Conservation (phyloP, 2,113 vertebrate species). For the Leptodactylus fuscus region DNA sequence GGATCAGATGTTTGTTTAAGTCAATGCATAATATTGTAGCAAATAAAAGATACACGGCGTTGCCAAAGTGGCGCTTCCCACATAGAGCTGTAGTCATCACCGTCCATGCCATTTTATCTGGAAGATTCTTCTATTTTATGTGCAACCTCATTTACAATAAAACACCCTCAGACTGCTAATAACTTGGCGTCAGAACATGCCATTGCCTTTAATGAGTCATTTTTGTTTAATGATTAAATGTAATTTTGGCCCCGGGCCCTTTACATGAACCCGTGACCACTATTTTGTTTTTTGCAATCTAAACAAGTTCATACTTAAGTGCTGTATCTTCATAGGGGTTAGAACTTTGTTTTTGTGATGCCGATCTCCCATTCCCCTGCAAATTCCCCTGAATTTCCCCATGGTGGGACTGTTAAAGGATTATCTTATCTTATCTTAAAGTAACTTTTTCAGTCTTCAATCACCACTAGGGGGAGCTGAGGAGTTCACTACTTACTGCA, state of each 20-base stretch:
- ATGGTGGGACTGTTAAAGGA: too few species aligned
- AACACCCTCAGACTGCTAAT: neutral
- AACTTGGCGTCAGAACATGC: neutral
- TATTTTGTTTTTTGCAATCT: neutral
- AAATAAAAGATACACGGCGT: neutral
- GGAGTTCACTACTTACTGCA: too few species aligned
- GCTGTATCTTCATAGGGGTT: neutral
- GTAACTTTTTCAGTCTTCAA: too few species aligned
- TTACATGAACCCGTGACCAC: neutral
- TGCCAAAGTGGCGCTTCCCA: conserved; percentile 6
- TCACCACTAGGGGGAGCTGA: too few species aligned
- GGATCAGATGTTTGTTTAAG: conserved; percentile 15
- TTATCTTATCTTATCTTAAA: too few species aligned
- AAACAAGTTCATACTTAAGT: neutral
- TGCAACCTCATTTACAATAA: neutral
- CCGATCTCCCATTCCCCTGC: too few species aligned
- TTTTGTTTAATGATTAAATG: neutral
- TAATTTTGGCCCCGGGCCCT: neutral
- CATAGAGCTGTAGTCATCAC: neutral
- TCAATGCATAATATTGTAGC: conserved; percentile 42
- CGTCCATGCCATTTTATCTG: neutral
- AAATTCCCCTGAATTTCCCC: too few species aligned
- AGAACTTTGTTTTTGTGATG: neutral
- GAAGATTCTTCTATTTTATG: neutral
- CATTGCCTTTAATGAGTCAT: neutral